Evolutionary conservation across 2,888 invertebrate genomes (phyloP).

Genomic region (Andricus curvator): DNA sequence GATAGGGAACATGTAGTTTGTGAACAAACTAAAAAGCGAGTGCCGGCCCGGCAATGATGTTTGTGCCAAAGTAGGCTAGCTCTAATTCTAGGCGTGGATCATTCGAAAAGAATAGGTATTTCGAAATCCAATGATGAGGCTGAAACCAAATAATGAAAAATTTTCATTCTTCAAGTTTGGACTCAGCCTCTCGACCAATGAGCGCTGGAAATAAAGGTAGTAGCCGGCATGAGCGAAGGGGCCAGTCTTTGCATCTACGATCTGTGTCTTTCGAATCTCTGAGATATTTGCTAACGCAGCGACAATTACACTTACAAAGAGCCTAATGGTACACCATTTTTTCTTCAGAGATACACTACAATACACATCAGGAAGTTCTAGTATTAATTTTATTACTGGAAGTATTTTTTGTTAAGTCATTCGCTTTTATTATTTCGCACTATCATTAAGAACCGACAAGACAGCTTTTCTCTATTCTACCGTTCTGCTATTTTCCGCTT

Average conservation of each 20-base stretch:
- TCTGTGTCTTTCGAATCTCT: constrained; percentile 76
- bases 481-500: constrained; percentile 45
- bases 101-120: not conserved
- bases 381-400: constrained; percentile 54
- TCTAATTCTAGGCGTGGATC: constrained; percentile 54
- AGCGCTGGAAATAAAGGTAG: constrained; percentile 57
- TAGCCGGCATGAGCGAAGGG: constrained; percentile 78
- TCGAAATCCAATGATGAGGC: constrained; percentile 27
- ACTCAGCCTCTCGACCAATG: constrained; percentile 37
- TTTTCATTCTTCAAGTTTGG: constrained; percentile 28
- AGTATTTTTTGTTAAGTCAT: constrained; percentile 52
- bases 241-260: constrained; percentile 77
- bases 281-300: constrained; percentile 31
- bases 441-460: constrained; percentile 35
- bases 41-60: constrained; percentile 72
- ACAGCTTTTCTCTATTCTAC: constrained; percentile 41
- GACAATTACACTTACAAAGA: constrained; percentile 58
- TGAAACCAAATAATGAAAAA: not conserved
- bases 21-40: constrained; percentile 69
- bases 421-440: constrained; percentile 42
- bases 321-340: constrained; percentile 9
- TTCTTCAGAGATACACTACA: not conserved
- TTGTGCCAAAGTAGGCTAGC: constrained; percentile 77
- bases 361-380: constrained; percentile 44
- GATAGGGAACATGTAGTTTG: constrained; percentile 53